Evolutionary conservation across 2,888 invertebrate species (phyloP).

Genomic region (Melieria crassipennis): DNA sequence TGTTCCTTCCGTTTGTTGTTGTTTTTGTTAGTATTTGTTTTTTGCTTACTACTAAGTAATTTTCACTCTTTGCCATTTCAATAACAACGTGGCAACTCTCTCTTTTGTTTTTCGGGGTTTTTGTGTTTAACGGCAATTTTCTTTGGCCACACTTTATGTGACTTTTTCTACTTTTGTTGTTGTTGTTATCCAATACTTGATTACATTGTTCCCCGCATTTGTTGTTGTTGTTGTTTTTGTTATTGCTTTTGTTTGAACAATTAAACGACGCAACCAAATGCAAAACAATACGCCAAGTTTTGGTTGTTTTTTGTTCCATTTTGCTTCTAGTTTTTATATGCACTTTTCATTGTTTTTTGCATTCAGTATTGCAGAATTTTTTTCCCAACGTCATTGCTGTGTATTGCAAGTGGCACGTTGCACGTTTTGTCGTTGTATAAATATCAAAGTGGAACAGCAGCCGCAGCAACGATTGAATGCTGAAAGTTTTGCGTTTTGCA

Average conservation of each 20-base stretch:
- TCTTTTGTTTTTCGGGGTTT: conserved; percentile 17
- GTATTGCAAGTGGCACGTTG: conserved; percentile 9
- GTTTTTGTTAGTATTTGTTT: too few species aligned
- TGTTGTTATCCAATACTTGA: too few species aligned
- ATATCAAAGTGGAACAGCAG: conserved; percentile 3
- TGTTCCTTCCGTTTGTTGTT: too few species aligned
- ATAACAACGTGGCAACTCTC: conserved; percentile 14
- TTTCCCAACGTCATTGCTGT: neutral
- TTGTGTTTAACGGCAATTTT: neutral
- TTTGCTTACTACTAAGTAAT: too few species aligned
- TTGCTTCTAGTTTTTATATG: too few species aligned
- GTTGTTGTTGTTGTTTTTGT: neutral
- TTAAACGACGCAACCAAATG: conserved; percentile 23
- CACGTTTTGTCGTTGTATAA: conserved; percentile 9
- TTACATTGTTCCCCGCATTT: conserved; percentile 1
- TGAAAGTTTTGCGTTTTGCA: too few species aligned
- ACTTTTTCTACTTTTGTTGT: too few species aligned
- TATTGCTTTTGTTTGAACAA: conserved; percentile 23
- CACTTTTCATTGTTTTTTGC: too few species aligned
- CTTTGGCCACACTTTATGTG: too few species aligned
- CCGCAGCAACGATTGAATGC: too few species aligned
- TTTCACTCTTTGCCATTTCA: too few species aligned
- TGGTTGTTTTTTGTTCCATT: too few species aligned
- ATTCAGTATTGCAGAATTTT: neutral
- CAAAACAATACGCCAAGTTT: conserved; percentile 16